These are phyloP conservation scores for Pterocles orientalis DNA, from an alignment of 2,113 vertebrate species.

Conservation along the genomic window DNA sequence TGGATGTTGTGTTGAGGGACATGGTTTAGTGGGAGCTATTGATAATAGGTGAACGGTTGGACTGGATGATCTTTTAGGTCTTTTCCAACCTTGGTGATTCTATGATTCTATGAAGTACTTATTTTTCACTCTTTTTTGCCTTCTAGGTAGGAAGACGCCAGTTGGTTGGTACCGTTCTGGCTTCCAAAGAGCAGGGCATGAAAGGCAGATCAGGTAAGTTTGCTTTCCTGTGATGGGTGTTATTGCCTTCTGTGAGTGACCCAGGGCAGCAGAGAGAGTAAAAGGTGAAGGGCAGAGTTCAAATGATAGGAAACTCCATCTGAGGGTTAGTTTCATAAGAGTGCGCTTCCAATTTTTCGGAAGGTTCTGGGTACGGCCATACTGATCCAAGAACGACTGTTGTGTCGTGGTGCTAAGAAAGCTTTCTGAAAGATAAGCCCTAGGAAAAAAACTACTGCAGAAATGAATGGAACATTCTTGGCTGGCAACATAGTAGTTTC, in stretches of 20 bases:
- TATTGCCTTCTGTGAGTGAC: neutral
- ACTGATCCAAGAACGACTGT: neutral
- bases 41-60: too few species aligned
- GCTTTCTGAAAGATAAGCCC: neutral
- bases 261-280: neutral
- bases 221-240: neutral
- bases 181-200: neutral
- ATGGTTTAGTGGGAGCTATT: too few species aligned
- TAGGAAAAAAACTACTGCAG: neutral
- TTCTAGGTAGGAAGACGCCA: neutral
- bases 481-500: neutral
- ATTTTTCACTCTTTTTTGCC: neutral
- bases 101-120: too few species aligned
- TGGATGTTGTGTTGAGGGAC: too few species aligned
- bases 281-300: neutral
- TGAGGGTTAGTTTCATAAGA: neutral
- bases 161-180: neutral
- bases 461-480: neutral
- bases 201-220: neutral
- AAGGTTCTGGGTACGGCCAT: neutral
- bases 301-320: neutral
- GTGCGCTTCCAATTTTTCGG: neutral
- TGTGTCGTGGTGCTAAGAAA: neutral
- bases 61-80: too few species aligned
- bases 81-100: too few species aligned